Evolutionary conservation across 2,113 vertebrate genomes (phyloP), one percentile per base, ranked within the genome.

Genomic region (Terrapene triunguis): DNA sequence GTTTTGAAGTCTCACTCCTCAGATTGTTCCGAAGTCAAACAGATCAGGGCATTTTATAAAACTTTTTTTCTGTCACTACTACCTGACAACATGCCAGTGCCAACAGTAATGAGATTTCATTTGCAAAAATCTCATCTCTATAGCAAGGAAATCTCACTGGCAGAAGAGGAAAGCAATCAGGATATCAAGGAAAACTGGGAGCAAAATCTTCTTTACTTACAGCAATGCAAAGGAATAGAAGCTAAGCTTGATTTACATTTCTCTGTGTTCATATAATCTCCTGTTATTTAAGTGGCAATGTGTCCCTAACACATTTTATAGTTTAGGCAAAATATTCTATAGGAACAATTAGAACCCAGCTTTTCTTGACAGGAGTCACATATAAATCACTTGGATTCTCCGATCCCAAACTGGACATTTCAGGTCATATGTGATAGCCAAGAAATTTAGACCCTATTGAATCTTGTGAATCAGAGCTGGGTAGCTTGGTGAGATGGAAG

Each of bases 381-480:
- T 47, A 38, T 11, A 51, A 57, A 62, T 62, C 1, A 27, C 53
- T 53, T 57, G 35, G 53, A n/a, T 79, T n/a, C 10, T 86, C 62
- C 38, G 29, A 79, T 91, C 51, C 29, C 42, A 32, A 55, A 8
- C 4, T 29, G 25, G 12, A 59, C 35, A 35, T 53, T 42, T 14
- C 51, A 42, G 29, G 3, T 87, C 24, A 57, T 1, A 13, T n/a
- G 32, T 38, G 79, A 29, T 24, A 92, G 88, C 22, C 80, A 54
- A 12, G 5, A 80, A 44, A 35, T 32, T 55, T 0, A 0, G 24
- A 55, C 6, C 48, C 78, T 16, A 47, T 10, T 50, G 2, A 44
- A 27, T 17, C 50, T 47, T 1, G 0, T 74, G 42, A 76, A 89
- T 53, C 76, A 62, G 21, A 51, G 4, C 3, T 13, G 5, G 84